Evolutionary conservation across 2,113 vertebrate species (phyloP), one percentile per base, ranked within the genome.

Genomic region (Tenebrosternarchus preto): DNA sequence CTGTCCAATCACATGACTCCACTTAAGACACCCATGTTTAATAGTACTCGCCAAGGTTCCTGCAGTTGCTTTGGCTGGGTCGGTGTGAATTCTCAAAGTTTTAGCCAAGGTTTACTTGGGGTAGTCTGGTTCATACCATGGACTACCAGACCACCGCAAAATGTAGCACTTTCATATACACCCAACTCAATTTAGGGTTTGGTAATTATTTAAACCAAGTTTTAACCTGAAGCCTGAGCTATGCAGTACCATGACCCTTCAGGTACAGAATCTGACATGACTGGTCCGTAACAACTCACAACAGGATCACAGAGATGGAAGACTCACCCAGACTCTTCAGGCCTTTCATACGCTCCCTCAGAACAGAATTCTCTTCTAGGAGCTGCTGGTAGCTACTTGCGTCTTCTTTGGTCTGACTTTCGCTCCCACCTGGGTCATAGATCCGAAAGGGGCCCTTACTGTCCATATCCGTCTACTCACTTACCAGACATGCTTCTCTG

Each of bases 311-410:
- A n/a, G 5, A 46, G 5, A 20, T 19, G 15, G 4, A 20, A 4
- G 75, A 78, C 81, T 90, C 94, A 99, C 98, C 97, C 71, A 98
- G 94, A 78, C 94, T 97, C 88, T 95, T 96, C 83, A 98, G 96
- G 67, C 96, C 96, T 86, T 97, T 97, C 96, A 98, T 98, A 87
- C 96, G 94, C 88, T 97, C 96, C 88, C 95, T 95, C 90, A 97
- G 92, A 64, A 94, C 93, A 72, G 91, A 84, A 86, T 98, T 97
- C 93, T 97, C 96, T 85, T 96, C 95, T 92, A 95, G 91, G 81
- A 98, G 94, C 87, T 93, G 94, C 87, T 95, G 94, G 88, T 95
- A 95, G 90, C 95, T 90, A 61, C 79, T 85, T 1, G 82, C 83
- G 69, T 94, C 89, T 0, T 92, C 95, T 74, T 90, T 86, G 90